A percentile compares a stretch with the other conserved stretches of the same genome.
phyloP scores from a whole-genome alignment of 2,113 vertebrate genomes.

The Semicossyphus pulcher region DNA sequence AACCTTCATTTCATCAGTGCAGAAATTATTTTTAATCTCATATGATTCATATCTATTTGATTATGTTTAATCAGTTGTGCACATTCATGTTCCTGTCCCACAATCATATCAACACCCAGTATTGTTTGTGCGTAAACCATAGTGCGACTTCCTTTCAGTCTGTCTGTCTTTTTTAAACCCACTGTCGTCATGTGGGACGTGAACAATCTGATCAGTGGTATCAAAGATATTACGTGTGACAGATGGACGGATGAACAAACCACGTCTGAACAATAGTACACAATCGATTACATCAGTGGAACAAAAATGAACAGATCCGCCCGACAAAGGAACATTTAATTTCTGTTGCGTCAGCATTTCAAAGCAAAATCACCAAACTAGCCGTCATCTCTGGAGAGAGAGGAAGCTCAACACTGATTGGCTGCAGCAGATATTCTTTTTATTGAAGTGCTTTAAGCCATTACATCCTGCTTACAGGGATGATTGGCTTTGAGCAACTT shows the following conservation, averaged over 20 bases:
- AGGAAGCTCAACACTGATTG: background rate
- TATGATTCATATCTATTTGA: background rate
- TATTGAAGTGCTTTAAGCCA: background rate
- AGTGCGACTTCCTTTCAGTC: background rate
- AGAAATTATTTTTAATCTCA: background rate
- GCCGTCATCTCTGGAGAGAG: background rate
- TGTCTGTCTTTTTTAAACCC: background rate
- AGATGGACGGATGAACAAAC: background rate
- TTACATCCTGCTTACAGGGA: slow-evolving; percentile 67
- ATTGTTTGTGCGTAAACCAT: background rate
- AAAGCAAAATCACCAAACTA: background rate
- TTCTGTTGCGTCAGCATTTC: background rate
- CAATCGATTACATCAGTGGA: background rate
- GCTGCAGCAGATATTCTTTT: background rate
- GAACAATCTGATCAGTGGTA: background rate
- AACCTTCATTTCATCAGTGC: background rate
- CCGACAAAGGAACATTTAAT: background rate
- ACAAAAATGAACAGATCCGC: background rate
- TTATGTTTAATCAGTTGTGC: background rate
- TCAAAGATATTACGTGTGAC: background rate
- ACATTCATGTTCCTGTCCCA: background rate
- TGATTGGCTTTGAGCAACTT: slow-evolving; percentile 27
- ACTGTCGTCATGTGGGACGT: background rate
- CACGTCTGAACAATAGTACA: background rate
- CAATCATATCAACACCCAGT: background rate